Evolutionary conservation across 2,797 vertebrate genomes (phyloP), one percentile per base, ranked within the genome.

Genomic region (Clangula hyemalis): DNA sequence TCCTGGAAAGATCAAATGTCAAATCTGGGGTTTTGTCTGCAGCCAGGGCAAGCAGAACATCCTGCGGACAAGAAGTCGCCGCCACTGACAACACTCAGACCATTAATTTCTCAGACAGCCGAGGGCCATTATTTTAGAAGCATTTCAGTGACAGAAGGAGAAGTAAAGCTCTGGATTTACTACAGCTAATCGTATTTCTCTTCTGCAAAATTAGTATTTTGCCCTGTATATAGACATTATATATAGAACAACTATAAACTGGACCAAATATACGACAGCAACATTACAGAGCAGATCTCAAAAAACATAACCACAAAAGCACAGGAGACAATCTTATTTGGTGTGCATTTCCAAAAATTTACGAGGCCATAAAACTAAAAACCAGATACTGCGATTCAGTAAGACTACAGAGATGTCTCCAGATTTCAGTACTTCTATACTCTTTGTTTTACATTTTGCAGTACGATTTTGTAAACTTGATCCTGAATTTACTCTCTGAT

Each of bases 111-210:
- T 84, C 3, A 1, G 19, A 49, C 24, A 80, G 77, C 70, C 43
- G 30, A 58, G 13, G 57, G 88, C 38, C 16, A 16, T 49, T 38
- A 60, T 73, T 93, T 71, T 74, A 87, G 38, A 93, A 86, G 47
- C 11, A 93, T 61, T 90, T 85, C 47, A 90, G 65, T 6, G 3
- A 45, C n/a, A 66, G 30, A 73, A 36, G 19, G 11, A 86, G 65
- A 93, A 66, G 62, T 15, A 91, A 88, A 79, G 30, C n/a, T 81
- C 68, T 92, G 62, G 58, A 88, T 92, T 94, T 85, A 78, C 66
- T 79, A 70, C 39, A 81, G 39, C 10, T 73, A 58, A 93, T 61
- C 1, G 0, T 49, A 86, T 79, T 93, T 88, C 39, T 76, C 43
- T 34, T 76, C 32, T 60, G 21, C 7, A 73, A 87, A 86, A 81